Evolutionary conservation across 2,797 vertebrate species (phyloP).

Genomic region (Delichon dasypus): DNA sequence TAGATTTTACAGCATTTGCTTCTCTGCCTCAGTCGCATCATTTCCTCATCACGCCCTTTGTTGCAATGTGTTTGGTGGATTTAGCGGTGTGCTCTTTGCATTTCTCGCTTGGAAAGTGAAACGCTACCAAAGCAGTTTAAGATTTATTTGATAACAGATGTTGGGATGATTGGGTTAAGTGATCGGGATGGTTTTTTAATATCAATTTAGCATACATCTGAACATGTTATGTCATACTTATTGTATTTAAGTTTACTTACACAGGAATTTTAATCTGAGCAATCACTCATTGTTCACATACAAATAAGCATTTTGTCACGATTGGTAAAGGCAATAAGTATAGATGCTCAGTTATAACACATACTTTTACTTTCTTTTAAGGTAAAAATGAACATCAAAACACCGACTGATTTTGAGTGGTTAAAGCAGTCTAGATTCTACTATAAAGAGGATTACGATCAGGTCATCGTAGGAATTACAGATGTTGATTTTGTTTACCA

Average conservation of each 20-base stretch:
- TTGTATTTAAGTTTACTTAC: background rate
- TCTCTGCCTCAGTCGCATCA: background rate
- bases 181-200: background rate
- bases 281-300: background rate
- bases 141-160: background rate
- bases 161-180: background rate
- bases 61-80: background rate
- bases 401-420: conserved; percentile 79
- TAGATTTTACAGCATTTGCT: background rate
- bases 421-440: conserved; percentile 81
- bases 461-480: conserved; percentile 76
- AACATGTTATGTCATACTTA: background rate
- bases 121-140: background rate
- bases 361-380: conserved; percentile 40
- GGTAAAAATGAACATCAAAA: conserved; percentile 79
- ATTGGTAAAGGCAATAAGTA: background rate
- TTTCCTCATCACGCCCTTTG: background rate
- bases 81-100: background rate
- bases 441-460: conserved; percentile 77
- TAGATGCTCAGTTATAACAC: background rate
- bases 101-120: background rate
- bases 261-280: background rate
- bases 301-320: background rate
- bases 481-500: conserved; percentile 81
- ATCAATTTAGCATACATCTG: background rate